Evolutionary conservation across 2,113 vertebrate species (phyloP).

Genomic region (Cavia porcellus): DNA sequence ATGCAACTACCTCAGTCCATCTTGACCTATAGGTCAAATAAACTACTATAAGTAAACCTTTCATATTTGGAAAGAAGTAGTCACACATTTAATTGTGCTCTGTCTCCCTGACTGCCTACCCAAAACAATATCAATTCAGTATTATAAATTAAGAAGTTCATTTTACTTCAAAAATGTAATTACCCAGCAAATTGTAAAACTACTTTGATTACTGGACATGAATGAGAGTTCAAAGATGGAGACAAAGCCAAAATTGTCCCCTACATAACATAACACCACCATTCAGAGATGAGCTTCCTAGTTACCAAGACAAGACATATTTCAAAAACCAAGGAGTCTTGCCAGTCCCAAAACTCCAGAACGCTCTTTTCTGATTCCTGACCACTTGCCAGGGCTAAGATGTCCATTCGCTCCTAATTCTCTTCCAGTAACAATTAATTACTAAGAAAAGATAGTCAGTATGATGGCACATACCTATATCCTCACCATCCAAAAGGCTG

Average conservation of each 20-base stretch:
- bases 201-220: not conserved
- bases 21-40: not conserved
- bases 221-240: not conserved
- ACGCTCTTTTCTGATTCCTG: not conserved
- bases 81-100: not conserved
- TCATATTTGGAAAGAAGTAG: constrained; percentile 44
- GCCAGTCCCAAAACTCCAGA: not conserved
- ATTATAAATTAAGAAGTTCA: constrained; percentile 68
- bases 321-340: not conserved
- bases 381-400: not conserved
- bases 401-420: not conserved
- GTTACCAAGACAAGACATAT: not conserved
- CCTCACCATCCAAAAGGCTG: not conserved
- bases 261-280: not conserved
- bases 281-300: not conserved
- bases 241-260: not conserved
- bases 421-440: not conserved
- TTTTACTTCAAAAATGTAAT: constrained; percentile 61
- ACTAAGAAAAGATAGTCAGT: not conserved
- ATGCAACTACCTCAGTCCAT: not conserved
- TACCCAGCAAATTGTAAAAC: constrained; percentile 43
- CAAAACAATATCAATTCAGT: constrained; percentile 47
- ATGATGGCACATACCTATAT: not conserved
- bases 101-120: constrained; percentile 44
- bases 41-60: not conserved